Percentiles rank a stretch among this genome's conserved stretches.
phyloP scores from a whole-genome alignment of 2,797 vertebrate genomes.

The Pipistrellus nathusii region DNA sequence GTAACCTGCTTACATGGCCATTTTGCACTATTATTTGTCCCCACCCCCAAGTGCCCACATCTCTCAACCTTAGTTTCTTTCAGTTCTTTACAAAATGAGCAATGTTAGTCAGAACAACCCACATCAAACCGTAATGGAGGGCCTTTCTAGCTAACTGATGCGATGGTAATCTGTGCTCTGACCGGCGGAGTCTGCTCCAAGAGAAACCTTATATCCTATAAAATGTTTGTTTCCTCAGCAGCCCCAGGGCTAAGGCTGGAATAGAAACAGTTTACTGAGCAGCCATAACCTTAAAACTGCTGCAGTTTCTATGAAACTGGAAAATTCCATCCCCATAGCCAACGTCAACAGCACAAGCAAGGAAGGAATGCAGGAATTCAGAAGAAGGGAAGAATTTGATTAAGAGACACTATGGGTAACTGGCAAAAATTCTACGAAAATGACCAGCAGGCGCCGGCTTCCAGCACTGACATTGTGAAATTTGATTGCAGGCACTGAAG shows the following conservation, averaged over 20 bases:
- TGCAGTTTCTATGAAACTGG: slow-evolving; percentile 86
- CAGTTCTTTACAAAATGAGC: slow-evolving; percentile 47
- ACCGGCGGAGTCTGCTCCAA: background rate
- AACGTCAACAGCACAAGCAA: slow-evolving; percentile 88
- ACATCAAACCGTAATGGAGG: background rate
- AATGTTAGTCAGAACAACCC: slow-evolving; percentile 17
- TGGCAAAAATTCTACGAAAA: slow-evolving; percentile 83
- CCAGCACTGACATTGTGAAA: background rate
- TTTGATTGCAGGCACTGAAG: background rate
- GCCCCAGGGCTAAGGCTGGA: slow-evolving; percentile 68
- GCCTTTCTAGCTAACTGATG: background rate
- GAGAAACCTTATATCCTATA: background rate
- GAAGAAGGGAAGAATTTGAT: slow-evolving; percentile 87
- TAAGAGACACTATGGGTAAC: slow-evolving; percentile 85
- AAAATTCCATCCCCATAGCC: slow-evolving; percentile 87
- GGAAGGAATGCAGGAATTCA: slow-evolving; percentile 89
- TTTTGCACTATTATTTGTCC: slow-evolving; percentile 27
- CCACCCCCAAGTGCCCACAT: background rate
- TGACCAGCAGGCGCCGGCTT: slow-evolving; percentile 78
- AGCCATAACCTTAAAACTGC: slow-evolving; percentile 84
- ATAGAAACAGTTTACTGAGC: slow-evolving; percentile 85
- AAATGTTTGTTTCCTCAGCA: slow-evolving; percentile 52
- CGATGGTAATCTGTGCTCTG: background rate
- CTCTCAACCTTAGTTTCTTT: background rate
- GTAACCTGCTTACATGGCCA: slow-evolving; percentile 54